phyloP scores from a whole-genome alignment of 1,140 invertebrate species.

The Pissodes strobi region DNA sequence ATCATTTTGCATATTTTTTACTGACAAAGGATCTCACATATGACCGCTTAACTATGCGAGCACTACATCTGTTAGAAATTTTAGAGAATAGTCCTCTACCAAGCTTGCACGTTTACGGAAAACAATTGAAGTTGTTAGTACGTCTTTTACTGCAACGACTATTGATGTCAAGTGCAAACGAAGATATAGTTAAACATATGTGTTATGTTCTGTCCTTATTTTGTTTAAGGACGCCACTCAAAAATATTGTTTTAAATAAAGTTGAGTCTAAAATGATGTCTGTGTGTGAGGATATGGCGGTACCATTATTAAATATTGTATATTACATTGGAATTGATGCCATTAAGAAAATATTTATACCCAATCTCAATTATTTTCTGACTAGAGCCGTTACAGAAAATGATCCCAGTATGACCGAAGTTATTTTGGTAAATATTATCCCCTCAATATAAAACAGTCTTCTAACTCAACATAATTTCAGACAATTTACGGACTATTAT shows the following conservation, averaged over 20 bases:
- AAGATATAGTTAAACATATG: constrained; percentile 47
- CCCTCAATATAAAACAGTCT: no score
- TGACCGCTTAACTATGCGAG: constrained; percentile 44
- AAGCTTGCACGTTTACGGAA: constrained; percentile 40
- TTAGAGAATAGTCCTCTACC: constrained; percentile 48
- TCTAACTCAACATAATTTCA: no score
- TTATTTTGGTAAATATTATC: constrained; percentile 43
- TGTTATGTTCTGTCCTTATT: constrained; percentile 46
- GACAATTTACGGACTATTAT: constrained; percentile 37
- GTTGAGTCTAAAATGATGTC: constrained; percentile 42
- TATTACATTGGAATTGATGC: constrained; percentile 47
- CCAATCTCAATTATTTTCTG: constrained; percentile 35
- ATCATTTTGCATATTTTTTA: constrained; percentile 52
- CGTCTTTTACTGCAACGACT: constrained; percentile 47
- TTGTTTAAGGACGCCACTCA: constrained; percentile 43
- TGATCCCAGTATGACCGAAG: constrained; percentile 32
- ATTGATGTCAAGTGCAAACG: constrained; percentile 34
- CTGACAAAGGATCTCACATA: constrained; percentile 50
- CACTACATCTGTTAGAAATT: constrained; percentile 45
- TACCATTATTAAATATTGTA: constrained; percentile 40
- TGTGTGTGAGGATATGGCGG: constrained; percentile 29
- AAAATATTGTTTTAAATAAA: constrained; percentile 44
- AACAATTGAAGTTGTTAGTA: constrained; percentile 48
- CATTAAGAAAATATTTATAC: constrained; percentile 40
- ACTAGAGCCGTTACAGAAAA: neutral